These are phyloP conservation scores for Myotis brandtii DNA, from an alignment of 2,113 vertebrate genomes.

Conservation along the genomic window DNA sequence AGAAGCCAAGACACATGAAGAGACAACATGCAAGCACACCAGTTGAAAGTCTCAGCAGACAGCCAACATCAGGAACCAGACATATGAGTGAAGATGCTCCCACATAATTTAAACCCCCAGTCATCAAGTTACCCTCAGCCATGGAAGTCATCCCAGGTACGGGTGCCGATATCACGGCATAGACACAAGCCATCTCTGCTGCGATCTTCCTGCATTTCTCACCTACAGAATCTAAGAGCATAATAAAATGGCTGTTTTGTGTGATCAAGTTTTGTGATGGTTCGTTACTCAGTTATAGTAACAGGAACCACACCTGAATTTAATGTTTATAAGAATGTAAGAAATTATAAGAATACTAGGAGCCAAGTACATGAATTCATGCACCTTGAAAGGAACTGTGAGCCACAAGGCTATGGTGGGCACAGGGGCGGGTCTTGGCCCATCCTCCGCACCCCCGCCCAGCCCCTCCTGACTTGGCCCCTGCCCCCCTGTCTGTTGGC, in stretches of 20 bases:
- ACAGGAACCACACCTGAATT: neutral
- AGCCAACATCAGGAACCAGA: neutral
- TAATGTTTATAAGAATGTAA: neutral
- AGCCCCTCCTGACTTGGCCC: too few relatives aligned
- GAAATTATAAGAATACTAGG: too few relatives aligned
- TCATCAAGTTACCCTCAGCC: neutral
- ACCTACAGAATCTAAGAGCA: neutral
- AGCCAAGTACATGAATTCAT: too few relatives aligned
- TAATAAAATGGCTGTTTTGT: neutral
- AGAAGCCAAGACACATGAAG: neutral
- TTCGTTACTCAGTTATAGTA: neutral
- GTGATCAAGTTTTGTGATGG: neutral
- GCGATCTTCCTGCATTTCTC: neutral
- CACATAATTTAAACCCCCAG: neutral
- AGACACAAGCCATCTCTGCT: neutral
- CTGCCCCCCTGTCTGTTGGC: too few relatives aligned
- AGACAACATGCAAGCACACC: neutral
- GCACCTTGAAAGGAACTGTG: too few relatives aligned
- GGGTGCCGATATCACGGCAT: neutral
- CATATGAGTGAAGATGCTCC: neutral
- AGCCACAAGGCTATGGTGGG: too few relatives aligned
- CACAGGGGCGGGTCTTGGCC: too few relatives aligned
- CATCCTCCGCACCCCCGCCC: accelerated
- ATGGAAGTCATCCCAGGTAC: neutral
- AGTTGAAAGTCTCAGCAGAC: neutral